phyloP scores from a whole-genome alignment of 2,113 vertebrate genomes.

The Lepisosteus oculatus region DNA sequence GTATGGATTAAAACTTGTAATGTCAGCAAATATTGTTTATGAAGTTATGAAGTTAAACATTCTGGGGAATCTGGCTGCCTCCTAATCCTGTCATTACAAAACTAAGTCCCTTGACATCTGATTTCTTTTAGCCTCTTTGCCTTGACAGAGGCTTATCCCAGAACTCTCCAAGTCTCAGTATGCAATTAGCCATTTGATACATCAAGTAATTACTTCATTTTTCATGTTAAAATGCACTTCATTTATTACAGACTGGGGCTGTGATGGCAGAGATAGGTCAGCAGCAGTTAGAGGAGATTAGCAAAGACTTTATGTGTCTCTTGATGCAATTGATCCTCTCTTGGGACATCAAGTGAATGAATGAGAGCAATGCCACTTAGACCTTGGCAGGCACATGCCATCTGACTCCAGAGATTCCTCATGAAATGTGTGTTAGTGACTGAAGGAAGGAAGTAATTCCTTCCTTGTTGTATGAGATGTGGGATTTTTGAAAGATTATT shows the following conservation, averaged over 20 bases:
- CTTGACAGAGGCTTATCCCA: constrained; percentile 71
- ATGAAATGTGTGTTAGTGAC: constrained; percentile 40
- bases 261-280: constrained; percentile 68
- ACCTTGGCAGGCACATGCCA: constrained; percentile 58
- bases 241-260: constrained; percentile 71
- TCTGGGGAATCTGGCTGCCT: constrained; percentile 44
- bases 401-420: constrained; percentile 40
- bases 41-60: constrained; percentile 10
- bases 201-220: constrained; percentile 87
- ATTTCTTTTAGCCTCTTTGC: constrained; percentile 65
- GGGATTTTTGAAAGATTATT: constrained; percentile 54
- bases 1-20: constrained; percentile 17
- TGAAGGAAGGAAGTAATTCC: constrained; percentile 39
- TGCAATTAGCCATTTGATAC: constrained; percentile 80
- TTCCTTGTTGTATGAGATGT: constrained; percentile 27
- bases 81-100: constrained; percentile 58
- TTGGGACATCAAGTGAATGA: constrained; percentile 40
- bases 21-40: constrained; percentile 18
- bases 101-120: constrained; percentile 41
- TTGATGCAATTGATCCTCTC: constrained; percentile 38
- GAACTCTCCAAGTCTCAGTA: constrained; percentile 74
- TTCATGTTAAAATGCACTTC: constrained; percentile 74
- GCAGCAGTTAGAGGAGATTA: constrained; percentile 66
- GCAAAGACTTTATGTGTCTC: constrained; percentile 40
- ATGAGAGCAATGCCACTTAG: constrained; percentile 63